A percentile compares a stretch with the other conserved stretches of the same genome.
These are phyloP conservation scores for Oxyruncus cristatus DNA, from an alignment of 2,113 vertebrate species.

Conservation along the genomic window DNA sequence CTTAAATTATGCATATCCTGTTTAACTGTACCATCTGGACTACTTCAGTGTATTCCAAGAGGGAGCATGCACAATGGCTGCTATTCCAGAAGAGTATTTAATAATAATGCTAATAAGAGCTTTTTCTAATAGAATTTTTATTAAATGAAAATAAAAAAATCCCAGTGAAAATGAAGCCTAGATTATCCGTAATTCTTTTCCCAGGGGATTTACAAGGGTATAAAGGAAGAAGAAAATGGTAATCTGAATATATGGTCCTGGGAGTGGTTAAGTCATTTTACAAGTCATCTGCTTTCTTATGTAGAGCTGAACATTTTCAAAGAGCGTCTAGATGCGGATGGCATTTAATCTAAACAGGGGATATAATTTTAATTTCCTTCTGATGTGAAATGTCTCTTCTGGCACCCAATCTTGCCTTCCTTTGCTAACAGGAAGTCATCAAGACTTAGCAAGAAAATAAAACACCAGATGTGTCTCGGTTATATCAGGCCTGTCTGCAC, in stretches of 20 bases:
- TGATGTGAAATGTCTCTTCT: constrained; percentile 33
- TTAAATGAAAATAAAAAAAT: constrained; percentile 53
- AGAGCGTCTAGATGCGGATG: background rate
- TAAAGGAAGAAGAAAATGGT: constrained; percentile 26
- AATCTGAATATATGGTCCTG: constrained; percentile 12
- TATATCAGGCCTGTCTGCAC: background rate
- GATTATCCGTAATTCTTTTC: constrained; percentile 33
- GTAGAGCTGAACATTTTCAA: constrained; percentile 18
- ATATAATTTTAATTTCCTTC: constrained; percentile 45
- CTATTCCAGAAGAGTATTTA: constrained; percentile 71
- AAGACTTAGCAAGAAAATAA: constrained; percentile 50
- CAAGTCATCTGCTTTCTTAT: background rate
- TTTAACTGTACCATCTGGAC: constrained; percentile 80
- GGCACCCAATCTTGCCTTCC: constrained; percentile 23
- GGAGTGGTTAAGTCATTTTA: constrained; percentile 41
- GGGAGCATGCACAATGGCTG: constrained; percentile 56
- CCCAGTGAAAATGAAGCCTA: constrained; percentile 44
- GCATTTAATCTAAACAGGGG: constrained; percentile 3
- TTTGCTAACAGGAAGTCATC: constrained; percentile 45
- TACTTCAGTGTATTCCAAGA: constrained; percentile 52
- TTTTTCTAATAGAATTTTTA: constrained; percentile 72
- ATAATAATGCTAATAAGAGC: constrained; percentile 75
- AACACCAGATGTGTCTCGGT: constrained; percentile 42
- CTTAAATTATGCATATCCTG: constrained; percentile 81
- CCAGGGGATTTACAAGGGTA: constrained; percentile 17